A percentile compares a stretch with the other conserved stretches of the same genome.
Conservation (phyloP, 2,888 invertebrate species). For the Thelaira solivaga region DNA sequence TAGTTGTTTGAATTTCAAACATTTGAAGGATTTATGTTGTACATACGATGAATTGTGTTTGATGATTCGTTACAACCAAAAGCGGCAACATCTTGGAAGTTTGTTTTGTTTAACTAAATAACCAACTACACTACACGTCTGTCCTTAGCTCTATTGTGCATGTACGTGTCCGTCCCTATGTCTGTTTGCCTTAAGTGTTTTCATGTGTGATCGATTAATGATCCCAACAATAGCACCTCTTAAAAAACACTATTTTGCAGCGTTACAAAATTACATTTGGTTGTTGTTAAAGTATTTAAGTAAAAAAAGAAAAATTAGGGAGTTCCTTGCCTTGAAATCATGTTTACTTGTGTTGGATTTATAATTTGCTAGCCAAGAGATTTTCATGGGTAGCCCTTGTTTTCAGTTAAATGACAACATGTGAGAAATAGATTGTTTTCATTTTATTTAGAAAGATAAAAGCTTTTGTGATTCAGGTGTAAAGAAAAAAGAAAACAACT, state of each 20-base stretch:
- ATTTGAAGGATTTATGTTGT: conserved; percentile 63
- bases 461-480: conserved; percentile 62
- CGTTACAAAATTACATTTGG: background rate
- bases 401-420: too few relatives aligned
- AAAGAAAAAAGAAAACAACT: conserved; percentile 61
- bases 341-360: background rate
- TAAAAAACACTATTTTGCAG: conserved; percentile 25
- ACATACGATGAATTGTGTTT: conserved; percentile 63
- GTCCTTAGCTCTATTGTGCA: too few relatives aligned
- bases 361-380: too few relatives aligned
- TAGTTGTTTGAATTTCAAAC: conserved; percentile 60
- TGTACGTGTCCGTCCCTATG: background rate
- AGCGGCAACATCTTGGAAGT: conserved; percentile 59
- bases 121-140: too few relatives aligned
- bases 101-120: too few relatives aligned
- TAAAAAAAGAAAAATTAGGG: background rate
- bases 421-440: conserved; percentile 60
- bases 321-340: background rate
- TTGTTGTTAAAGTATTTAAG: background rate
- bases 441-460: conserved; percentile 32
- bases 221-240: conserved; percentile 60
- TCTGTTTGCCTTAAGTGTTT: background rate
- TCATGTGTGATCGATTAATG: conserved; percentile 62
- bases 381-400: too few relatives aligned
- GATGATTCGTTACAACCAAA: conserved; percentile 61